phyloP scores from a whole-genome alignment of 2,888 invertebrate genomes.

The Torymus auratus region DNA sequence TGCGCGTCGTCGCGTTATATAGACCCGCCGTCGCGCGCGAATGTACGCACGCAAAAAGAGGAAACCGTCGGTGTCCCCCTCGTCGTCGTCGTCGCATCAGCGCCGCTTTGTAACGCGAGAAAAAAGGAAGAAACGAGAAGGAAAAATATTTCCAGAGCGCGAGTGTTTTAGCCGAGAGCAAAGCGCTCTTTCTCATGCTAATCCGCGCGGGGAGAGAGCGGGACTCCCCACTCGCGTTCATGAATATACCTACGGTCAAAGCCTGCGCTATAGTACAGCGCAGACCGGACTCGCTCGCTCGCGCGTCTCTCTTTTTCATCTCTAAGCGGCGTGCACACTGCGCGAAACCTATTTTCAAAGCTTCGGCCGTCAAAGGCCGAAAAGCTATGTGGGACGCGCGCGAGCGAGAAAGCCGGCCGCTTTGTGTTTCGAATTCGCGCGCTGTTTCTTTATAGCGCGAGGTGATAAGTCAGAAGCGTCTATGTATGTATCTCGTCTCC shows the following conservation, averaged over 20 bases:
- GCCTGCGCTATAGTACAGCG: constrained; percentile 11
- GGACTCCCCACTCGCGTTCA: constrained; percentile 68
- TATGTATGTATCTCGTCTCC: not conserved
- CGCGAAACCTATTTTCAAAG: constrained; percentile 40
- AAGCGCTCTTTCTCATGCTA: constrained; percentile 76
- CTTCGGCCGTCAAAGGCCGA: constrained; percentile 1
- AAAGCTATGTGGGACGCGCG: not conserved
- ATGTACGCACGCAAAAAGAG: not conserved
- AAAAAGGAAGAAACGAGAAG: constrained; percentile 31
- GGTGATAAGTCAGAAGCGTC: constrained; percentile 28
- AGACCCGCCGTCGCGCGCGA: no score
- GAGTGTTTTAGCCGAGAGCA: constrained; percentile 62
- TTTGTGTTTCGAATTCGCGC: constrained; percentile 70
- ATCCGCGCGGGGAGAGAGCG: constrained; percentile 65
- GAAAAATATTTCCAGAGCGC: constrained; percentile 33
- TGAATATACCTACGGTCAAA: constrained; percentile 72
- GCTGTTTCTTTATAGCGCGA: constrained; percentile 40
- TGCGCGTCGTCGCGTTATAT: no score
- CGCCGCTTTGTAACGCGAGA: constrained; percentile 37
- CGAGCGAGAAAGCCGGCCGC: constrained; percentile 56
- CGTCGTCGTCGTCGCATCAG: constrained; percentile 21
- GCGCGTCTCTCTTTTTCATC: no score
- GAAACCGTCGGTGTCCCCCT: constrained; percentile 7
- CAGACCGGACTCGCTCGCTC: constrained; percentile 25
- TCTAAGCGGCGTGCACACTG: no score